Percentiles rank a stretch among this genome's conserved stretches.
Evolutionary conservation across 1,140 invertebrate genomes (phyloP).

Genomic region (Drosophila neocordata): DNA sequence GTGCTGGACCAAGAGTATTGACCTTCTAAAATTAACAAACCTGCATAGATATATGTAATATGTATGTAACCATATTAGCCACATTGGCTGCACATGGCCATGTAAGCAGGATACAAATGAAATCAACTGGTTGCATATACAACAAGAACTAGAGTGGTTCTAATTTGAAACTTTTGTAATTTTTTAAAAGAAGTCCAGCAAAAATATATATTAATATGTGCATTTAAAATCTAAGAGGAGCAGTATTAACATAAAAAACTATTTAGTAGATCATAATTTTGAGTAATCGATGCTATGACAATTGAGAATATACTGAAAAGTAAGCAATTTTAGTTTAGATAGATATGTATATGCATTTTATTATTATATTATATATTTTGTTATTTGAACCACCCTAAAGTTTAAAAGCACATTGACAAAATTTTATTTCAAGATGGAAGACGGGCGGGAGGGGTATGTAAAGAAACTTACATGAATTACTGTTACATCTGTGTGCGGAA

Average conservation of each 20-base stretch:
- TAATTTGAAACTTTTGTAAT: neutral
- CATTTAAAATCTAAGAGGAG: too few species aligned
- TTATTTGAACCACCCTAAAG: neutral
- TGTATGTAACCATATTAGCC: neutral
- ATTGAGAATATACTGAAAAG: too few species aligned
- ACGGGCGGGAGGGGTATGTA: neutral
- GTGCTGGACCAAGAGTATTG: neutral
- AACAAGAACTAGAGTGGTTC: neutral
- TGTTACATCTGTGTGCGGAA: neutral
- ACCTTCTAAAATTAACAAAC: neutral
- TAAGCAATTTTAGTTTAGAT: too few species aligned
- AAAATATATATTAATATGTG: too few species aligned
- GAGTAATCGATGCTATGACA: too few species aligned
- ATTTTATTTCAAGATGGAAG: neutral
- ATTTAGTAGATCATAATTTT: too few species aligned
- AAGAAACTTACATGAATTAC: neutral
- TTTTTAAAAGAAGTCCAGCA: too few species aligned
- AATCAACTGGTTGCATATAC: conserved; percentile 2
- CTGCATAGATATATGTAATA: neutral
- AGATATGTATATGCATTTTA: too few species aligned
- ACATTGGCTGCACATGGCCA: neutral
- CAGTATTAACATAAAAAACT: too few species aligned
- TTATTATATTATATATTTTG: too few species aligned
- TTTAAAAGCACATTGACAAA: neutral
- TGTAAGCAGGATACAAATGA: neutral